Evolutionary conservation across 2,113 vertebrate species (phyloP).

Genomic region (Lampris megalopsis): DNA sequence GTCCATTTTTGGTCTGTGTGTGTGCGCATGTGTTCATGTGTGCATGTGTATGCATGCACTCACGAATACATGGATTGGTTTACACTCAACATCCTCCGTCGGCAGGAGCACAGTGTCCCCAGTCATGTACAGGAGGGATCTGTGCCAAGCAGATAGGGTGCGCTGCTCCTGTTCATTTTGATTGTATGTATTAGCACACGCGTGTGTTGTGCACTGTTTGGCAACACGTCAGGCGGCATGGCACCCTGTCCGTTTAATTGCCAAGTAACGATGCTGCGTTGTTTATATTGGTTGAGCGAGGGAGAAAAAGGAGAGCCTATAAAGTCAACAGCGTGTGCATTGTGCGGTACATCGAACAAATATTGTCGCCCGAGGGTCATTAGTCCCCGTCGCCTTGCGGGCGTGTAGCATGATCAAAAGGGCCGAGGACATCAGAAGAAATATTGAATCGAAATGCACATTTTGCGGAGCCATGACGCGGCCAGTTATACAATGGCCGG

Average conservation of each 20-base stretch:
- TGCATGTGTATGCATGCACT: slow-evolving; percentile 11
- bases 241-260: background rate
- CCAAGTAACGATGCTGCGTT: background rate
- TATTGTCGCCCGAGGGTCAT: slow-evolving; percentile 31
- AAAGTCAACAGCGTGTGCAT: background rate
- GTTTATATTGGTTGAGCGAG: background rate
- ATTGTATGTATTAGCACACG: background rate
- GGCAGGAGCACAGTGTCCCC: slow-evolving; percentile 26
- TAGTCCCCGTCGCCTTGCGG: slow-evolving; percentile 12
- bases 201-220: background rate
- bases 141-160: slow-evolving; percentile 33
- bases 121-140: slow-evolving; percentile 12
- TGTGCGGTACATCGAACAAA: slow-evolving; percentile 32
- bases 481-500: slow-evolving; percentile 62
- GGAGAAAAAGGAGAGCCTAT: background rate
- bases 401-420: slow-evolving; percentile 32
- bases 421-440: slow-evolving; percentile 60
- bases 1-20: background rate
- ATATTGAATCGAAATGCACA: slow-evolving; percentile 61
- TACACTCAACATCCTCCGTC: slow-evolving; percentile 24
- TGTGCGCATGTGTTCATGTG: background rate
- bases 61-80: slow-evolving; percentile 38
- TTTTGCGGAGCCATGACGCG: slow-evolving; percentile 65
- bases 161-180: slow-evolving; percentile 2
- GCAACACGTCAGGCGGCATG: background rate